Conservation (phyloP, 92 coral and sea anemone species). For the Heteractis magnifica region DNA sequence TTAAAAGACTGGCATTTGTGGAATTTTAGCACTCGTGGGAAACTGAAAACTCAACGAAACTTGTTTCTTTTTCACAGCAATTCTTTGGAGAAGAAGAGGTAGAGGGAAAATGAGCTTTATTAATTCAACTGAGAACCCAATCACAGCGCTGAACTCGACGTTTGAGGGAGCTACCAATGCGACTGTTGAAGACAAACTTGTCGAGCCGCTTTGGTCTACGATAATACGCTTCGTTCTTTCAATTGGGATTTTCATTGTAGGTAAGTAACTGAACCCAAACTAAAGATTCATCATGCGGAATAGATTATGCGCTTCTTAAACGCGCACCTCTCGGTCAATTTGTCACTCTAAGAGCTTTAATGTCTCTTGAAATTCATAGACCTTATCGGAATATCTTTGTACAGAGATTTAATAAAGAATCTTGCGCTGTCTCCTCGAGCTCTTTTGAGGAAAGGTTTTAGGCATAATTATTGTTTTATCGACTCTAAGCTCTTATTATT, state of each 20-base stretch:
- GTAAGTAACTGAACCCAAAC: conserved; percentile 37
- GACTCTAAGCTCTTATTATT: neutral
- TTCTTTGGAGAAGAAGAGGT: neutral
- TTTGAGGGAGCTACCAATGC: neutral
- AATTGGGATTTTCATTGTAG: conserved; percentile 57
- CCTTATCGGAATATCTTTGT: neutral
- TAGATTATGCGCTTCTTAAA: neutral
- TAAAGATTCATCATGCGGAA: neutral
- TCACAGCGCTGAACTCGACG: neutral
- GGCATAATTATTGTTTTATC: neutral
- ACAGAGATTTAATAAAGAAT: neutral
- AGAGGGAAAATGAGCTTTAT: conserved; percentile 9
- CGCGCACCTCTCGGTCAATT: neutral
- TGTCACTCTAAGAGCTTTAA: neutral
- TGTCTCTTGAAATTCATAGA: neutral
- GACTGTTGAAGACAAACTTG: neutral
- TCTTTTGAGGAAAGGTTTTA: neutral
- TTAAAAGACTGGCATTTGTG: conserved; percentile 5
- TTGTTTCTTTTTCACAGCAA: neutral
- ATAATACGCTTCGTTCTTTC: conserved; percentile 65
- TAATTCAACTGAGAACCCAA: neutral
- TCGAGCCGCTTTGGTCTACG: conserved; percentile 71
- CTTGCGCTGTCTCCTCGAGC: neutral
- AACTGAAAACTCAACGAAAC: conserved; percentile 1
- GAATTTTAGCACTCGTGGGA: neutral